Evolutionary conservation across 2,888 invertebrate species (phyloP), one percentile per base, ranked within the genome.

Genomic region (Drosophila fungiperda): DNA sequence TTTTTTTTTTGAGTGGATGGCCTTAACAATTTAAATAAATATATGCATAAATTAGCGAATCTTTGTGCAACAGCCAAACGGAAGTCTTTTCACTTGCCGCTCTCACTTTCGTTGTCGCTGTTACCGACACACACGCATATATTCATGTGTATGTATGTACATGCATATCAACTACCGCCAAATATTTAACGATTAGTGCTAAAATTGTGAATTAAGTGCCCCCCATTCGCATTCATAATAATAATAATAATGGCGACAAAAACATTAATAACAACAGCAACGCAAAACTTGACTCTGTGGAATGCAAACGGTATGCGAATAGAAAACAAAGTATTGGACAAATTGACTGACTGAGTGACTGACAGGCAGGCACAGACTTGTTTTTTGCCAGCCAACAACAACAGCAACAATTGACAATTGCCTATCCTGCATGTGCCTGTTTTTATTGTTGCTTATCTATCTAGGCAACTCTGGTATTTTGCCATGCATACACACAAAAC

Each of bases 171-270:
- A 59, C 29, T 49, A 52, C 69, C 72, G 82, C 75, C 85, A 89
- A 89, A 85, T 82, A 87, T 85, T 87, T 87, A 87, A 89, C 84
- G 80, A 89, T 77, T 87, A 84, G 76, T 87, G 85, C 87, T 89
- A 82, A 89, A 89, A 73, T 45, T 85, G 73, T 80, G 75, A 82
- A 75, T 87, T 77, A 84, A 87, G 68, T 65, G 69, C 65, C 68
- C 65, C 64, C 64, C 68, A 23, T 23, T 53, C 67, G 79, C 78
- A 87, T 83, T 72, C 81, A 83, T 83, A 87, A 83, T 78, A 82
- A 72, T 38, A 23, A 62, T 53, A 17, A 40, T 52, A 52, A 55
- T 60, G 62, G 49, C 52, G 54, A 53, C 60, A 68, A 58, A 50
- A 58, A 50, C 59, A 29, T 20, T 20, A 62, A 60, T 26, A 61